Evolutionary conservation across 2,888 invertebrate species (phyloP), one percentile per base, ranked within the genome.

Genomic region (Noctua fimbriata): DNA sequence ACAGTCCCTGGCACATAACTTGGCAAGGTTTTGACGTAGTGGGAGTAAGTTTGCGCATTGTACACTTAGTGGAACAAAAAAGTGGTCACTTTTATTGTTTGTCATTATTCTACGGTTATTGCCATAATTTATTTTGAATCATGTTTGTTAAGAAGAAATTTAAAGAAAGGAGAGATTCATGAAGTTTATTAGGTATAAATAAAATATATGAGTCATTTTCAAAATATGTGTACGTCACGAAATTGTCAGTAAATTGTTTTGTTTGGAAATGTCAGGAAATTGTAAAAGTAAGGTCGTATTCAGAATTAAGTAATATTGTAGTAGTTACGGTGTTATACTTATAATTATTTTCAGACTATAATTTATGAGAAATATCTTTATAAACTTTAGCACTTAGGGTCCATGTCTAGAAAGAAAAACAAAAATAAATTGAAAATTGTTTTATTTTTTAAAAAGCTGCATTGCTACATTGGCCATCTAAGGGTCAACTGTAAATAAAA

Each of bases 331-430:
- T 49, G 49, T 70, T 24, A 52, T 70, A 47, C 16, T 47, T 55
- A 10, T 55, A 55, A 55, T 24, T 55, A 24, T 55, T 70, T 70
- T 72, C 72, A 72, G 72, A 72, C 72, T 72, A 41, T 72, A 60
- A 72, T 72, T 72, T 72, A 28, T 69, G 69, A 49, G 49, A 28
- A 69, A 69, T 69, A 69, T 69, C 69, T 69, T 70, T 55, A 52
- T 70, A 52, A 52, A 52, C 70, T 55, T 52, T 36, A 70, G 55
- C 55, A 55, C 70, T 24, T 55, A 55, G 24, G 24, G 55, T 24
- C 12, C n/a, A 58, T 58, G 9, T 24, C 24, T 36, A 70, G 52
- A 70, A 36, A 36, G 52, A 55, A 55, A 70, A 70, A 70, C 70
- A 55, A 55, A 55, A 24, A 55, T 24, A 10, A 9, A 24, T 55